Percentiles rank a stretch among this genome's conserved stretches.
Conservation (phyloP, 2,888 invertebrate genomes). For the Meiosimyza platycephala region DNA sequence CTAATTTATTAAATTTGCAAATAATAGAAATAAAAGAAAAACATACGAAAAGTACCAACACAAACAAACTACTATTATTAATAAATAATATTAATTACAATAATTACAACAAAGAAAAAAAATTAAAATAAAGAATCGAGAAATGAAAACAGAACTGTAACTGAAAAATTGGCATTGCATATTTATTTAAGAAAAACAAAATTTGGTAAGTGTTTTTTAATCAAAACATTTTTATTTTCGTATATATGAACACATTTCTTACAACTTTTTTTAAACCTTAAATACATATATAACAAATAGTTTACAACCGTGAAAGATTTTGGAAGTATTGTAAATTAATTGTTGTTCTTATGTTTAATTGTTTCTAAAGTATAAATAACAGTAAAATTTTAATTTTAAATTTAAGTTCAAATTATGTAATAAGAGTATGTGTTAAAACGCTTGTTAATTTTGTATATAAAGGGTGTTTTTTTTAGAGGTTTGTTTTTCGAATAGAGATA, state of each 20-base stretch:
- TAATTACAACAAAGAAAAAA: slow-evolving; percentile 50
- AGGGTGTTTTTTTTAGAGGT: too few relatives aligned
- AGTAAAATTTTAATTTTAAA: too few relatives aligned
- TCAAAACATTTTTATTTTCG: background rate
- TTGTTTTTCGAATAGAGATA: too few relatives aligned
- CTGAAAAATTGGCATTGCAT: slow-evolving; percentile 9
- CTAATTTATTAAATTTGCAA: slow-evolving; percentile 34
- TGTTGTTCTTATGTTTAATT: too few relatives aligned
- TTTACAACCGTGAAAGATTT: too few relatives aligned
- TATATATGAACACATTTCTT: too few relatives aligned
- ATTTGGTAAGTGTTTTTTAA: background rate
- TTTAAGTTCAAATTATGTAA: too few relatives aligned
- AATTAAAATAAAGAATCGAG: slow-evolving; percentile 34
- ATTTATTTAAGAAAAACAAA: background rate
- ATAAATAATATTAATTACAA: slow-evolving; percentile 46
- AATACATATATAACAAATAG: too few relatives aligned
- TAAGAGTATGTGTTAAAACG: too few relatives aligned
- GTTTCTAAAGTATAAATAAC: too few relatives aligned
- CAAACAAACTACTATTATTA: slow-evolving; percentile 52
- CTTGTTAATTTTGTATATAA: too few relatives aligned
- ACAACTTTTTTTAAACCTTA: background rate
- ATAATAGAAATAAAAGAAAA: slow-evolving; percentile 32
- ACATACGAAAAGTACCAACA: slow-evolving; percentile 43
- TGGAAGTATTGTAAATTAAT: too few relatives aligned
- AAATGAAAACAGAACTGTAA: slow-evolving; percentile 13